These are phyloP conservation scores for Oophaga sylvatica DNA, from an alignment of 2,797 vertebrate species.

Conservation along the genomic window DNA sequence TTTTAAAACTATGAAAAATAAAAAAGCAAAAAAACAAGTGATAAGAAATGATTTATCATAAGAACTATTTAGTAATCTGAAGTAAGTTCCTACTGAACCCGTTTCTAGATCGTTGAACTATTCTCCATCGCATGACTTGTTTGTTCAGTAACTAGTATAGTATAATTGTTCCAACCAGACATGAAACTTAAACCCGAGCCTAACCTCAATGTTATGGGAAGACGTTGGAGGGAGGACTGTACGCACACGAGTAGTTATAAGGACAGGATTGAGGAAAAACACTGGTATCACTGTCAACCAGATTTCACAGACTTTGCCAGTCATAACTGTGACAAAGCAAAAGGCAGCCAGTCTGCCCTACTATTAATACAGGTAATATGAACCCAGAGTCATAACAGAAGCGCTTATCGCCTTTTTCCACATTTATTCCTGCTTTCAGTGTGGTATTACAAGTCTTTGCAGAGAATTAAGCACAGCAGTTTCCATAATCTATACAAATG, in stretches of 20 bases:
- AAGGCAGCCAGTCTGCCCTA: constrained; percentile 44
- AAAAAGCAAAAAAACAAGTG: no score
- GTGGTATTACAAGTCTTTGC: constrained; percentile 56
- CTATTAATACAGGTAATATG: constrained; percentile 59
- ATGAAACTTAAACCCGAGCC: neutral
- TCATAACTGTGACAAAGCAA: constrained; percentile 53
- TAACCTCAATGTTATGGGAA: neutral
- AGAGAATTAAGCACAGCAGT: constrained; percentile 50
- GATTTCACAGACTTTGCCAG: constrained; percentile 54
- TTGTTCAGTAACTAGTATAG: neutral
- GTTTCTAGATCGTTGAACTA: neutral
- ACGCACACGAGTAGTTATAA: constrained; percentile 49
- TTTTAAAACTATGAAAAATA: no score
- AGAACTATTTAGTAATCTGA: neutral
- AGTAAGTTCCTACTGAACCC: neutral
- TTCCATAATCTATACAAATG: constrained; percentile 58
- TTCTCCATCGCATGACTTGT: neutral
- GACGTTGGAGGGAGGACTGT: neutral
- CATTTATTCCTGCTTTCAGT: constrained; percentile 67
- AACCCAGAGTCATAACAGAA: constrained; percentile 47
- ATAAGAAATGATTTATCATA: neutral
- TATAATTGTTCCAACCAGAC: neutral
- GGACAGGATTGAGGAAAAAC: constrained; percentile 25
- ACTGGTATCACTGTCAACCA: constrained; percentile 51
- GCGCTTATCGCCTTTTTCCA: constrained; percentile 61